Evolutionary conservation across 1,140 invertebrate species (phyloP).

Genomic region (Drosophila albomicans): DNA sequence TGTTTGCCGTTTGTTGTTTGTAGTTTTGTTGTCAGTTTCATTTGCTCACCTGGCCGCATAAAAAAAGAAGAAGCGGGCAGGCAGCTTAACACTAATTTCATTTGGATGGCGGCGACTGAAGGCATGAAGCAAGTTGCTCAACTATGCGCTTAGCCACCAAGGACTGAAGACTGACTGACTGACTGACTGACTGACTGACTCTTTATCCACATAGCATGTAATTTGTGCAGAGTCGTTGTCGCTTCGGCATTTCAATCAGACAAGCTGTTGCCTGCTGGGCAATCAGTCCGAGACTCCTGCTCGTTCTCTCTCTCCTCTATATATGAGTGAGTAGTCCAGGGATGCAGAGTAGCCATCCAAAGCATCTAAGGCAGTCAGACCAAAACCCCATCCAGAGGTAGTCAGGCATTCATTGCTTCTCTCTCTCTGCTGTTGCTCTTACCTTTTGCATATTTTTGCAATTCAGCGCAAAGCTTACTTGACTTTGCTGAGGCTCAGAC

Average conservation of each 20-base stretch:
- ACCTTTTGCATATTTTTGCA: slow-evolving; percentile 82
- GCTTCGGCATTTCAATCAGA: slow-evolving; percentile 53
- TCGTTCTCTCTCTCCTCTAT: neutral
- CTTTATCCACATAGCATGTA: slow-evolving; percentile 1
- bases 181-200: too few relatives aligned
- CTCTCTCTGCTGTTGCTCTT: slow-evolving; percentile 41
- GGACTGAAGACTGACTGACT: neutral
- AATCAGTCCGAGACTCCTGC: neutral
- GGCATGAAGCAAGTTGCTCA: neutral
- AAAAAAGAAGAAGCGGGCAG: neutral
- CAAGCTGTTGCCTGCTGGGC: slow-evolving; percentile 18
- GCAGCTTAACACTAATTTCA: slow-evolving; percentile 72
- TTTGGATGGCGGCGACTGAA: slow-evolving; percentile 30
- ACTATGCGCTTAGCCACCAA: slow-evolving; percentile 29
- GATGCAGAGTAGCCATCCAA: neutral
- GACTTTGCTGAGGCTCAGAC: slow-evolving; percentile 29
- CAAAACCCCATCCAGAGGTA: slow-evolving; percentile 21
- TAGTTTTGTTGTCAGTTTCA: slow-evolving; percentile 41
- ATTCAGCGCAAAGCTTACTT: slow-evolving; percentile 78
- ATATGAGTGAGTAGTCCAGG: neutral
- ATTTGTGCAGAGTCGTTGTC: slow-evolving; percentile 37
- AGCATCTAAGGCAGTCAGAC: neutral
- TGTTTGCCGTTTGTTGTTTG: slow-evolving; percentile 22
- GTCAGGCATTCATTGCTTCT: slow-evolving; percentile 43
- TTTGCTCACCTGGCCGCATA: slow-evolving; percentile 17